Conservation (phyloP, 2,888 invertebrate genomes). For the Euzetes globulus region DNA sequence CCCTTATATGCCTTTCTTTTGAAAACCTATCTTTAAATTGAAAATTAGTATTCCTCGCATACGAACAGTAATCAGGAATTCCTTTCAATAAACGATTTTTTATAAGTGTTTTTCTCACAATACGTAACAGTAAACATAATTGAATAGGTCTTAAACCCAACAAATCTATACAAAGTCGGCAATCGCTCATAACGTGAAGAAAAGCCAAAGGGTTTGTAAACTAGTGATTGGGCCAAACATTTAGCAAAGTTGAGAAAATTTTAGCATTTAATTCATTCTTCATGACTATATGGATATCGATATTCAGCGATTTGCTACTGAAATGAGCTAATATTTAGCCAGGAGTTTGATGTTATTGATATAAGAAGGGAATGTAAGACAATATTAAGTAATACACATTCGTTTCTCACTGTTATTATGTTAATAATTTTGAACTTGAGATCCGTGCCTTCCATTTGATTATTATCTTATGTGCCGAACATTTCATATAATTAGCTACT, state of each 20-base stretch:
- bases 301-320: neutral
- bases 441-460: slow-evolving; percentile 26
- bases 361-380: too few relatives aligned
- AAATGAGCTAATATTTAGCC: neutral
- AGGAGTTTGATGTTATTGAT: neutral
- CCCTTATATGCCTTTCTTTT: neutral
- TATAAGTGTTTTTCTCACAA: too few relatives aligned
- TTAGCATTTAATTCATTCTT: neutral
- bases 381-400: neutral
- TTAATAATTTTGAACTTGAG: slow-evolving; percentile 26
- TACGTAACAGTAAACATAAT: neutral
- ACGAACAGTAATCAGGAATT: too few relatives aligned
- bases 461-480: neutral
- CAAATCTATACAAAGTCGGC: neutral
- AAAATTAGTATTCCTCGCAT: neutral
- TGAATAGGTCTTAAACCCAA: neutral
- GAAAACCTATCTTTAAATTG: neutral
- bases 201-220: neutral
- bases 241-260: neutral
- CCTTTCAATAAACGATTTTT: too few relatives aligned
- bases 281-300: neutral
- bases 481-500: slow-evolving; percentile 24
- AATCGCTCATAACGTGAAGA: neutral
- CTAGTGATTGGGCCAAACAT: slow-evolving; percentile 24
- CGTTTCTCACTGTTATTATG: neutral